Conservation (phyloP, 2,888 invertebrate genomes). For the Pecten maximus region DNA sequence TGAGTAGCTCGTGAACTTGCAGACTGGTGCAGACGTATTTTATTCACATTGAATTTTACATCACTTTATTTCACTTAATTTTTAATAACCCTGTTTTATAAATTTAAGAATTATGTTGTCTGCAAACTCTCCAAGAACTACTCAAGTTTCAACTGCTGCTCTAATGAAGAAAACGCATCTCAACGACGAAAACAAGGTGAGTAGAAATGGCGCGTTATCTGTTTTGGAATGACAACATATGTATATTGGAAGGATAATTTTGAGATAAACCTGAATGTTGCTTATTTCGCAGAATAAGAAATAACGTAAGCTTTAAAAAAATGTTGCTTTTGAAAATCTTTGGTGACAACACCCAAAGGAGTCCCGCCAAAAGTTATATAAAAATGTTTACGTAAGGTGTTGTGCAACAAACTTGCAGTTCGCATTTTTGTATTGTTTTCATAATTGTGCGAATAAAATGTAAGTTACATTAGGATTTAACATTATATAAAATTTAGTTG, state of each 20-base stretch:
- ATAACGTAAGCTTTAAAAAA: neutral
- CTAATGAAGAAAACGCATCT: constrained; percentile 66
- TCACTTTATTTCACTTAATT: neutral
- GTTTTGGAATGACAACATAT: neutral
- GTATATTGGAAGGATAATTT: neutral
- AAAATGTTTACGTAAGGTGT: constrained; percentile 37
- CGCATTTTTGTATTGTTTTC: too few relatives aligned
- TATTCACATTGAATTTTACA: neutral
- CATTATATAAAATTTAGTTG: too few relatives aligned
- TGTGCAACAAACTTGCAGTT: neutral
- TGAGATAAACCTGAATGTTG: neutral
- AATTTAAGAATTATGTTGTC: constrained; percentile 60
- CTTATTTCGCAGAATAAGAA: too few relatives aligned
- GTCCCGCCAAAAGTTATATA: constrained; percentile 51
- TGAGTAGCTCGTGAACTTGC: constrained; percentile 34
- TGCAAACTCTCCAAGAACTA: constrained; percentile 60
- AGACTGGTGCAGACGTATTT: neutral
- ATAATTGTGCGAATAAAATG: too few relatives aligned
- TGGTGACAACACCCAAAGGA: neutral
- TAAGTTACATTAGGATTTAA: too few relatives aligned
- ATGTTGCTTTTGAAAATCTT: neutral
- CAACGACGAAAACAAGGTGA: constrained; percentile 77
- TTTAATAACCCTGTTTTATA: neutral
- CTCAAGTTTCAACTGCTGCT: constrained; percentile 62
- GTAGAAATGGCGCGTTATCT: constrained; percentile 40